phyloP scores from a whole-genome alignment of 2,888 invertebrate species.

The Biston betularia region DNA sequence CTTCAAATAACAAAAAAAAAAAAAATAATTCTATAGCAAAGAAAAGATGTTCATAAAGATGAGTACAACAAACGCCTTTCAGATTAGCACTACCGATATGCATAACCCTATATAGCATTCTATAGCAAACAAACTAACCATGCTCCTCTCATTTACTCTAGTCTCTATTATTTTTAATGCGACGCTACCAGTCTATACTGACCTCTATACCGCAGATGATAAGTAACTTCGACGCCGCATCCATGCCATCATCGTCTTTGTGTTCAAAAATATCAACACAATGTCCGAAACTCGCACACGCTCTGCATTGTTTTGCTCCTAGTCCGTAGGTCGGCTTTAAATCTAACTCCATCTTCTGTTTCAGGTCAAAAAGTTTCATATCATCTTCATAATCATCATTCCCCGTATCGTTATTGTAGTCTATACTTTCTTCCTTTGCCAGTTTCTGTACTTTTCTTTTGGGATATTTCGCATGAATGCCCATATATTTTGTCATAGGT shows the following conservation, averaged over 20 bases:
- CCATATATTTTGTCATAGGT: slow-evolving; percentile 65
- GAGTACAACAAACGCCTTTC: too few species aligned
- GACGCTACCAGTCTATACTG: slow-evolving; percentile 26
- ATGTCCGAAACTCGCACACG: slow-evolving; percentile 67
- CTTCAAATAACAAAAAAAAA: too few species aligned
- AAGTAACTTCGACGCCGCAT: slow-evolving; percentile 69
- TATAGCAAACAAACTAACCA: too few species aligned
- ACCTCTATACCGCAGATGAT: slow-evolving; percentile 74
- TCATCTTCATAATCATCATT: slow-evolving; percentile 74
- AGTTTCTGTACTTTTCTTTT: slow-evolving; percentile 49
- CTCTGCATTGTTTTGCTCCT: slow-evolving; percentile 62
- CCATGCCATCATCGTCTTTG: slow-evolving; percentile 63
- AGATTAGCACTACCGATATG: too few species aligned
- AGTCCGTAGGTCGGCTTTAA: slow-evolving; percentile 64
- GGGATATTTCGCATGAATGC: slow-evolving; percentile 48
- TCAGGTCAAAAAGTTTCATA: slow-evolving; percentile 74
- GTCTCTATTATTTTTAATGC: too few species aligned
- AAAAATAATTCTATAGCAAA: too few species aligned
- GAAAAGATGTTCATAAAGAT: too few species aligned
- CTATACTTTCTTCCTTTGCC: slow-evolving; percentile 45
- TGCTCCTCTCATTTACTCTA: too few species aligned
- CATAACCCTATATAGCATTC: too few species aligned
- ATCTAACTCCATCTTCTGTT: slow-evolving; percentile 60
- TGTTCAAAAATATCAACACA: slow-evolving; percentile 67
- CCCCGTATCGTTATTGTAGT: slow-evolving; percentile 43